Base-by-base conservation (phyloP, 2,113 vertebrate genomes). In the Perca schrenkii region DNA sequence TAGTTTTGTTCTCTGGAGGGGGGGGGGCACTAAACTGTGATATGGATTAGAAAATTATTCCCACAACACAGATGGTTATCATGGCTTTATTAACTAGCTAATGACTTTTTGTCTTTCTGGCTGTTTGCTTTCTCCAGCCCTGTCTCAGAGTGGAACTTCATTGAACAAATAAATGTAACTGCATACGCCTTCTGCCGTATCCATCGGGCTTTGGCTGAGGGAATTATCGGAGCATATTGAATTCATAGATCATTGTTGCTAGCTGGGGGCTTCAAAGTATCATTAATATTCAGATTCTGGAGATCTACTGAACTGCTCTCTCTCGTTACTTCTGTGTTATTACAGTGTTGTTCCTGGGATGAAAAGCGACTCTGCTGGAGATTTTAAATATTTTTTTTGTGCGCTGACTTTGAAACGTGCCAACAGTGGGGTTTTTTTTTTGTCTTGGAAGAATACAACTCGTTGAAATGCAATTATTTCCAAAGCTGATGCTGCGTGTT, bases 231-330 rank as follows among this genome's bases (percentile, higher is more conserved):
- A 85, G 85, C 77, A 92, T 92, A 92, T 92, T 93, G 89, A 80
- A 92, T 90, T 91, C 91, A 93, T 92, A 87, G 76, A 93, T 94
- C 89, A 92, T 89, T 86, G 89, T 89, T 92, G 82, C 82, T 87
- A 50, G 88, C 93, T 81, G 77, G 74, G 64, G 86, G 82, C 83
- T 92, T 89, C 87, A 86, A 79, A 91, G 80, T 73, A 47, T 85
- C 88, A 90, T 93, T 92, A 89, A 90, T 92, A 93, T 93, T 94
- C 88, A 60, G 64, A 89, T 89, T 82, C 34, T 88, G 67, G 67
- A 86, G 82, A 89, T 82, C 31, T 86, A 77, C 40, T 81, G 62
- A 89, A 76, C 84, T 57, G 34, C 83, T 76, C 70, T 75, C 69
- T 75, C 69, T 67, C 63, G 10, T 72, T 83, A 46, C 58, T 61